These are phyloP conservation scores for Phorcus lineatus DNA, from an alignment of 2,888 invertebrate species.

Conservation along the genomic window DNA sequence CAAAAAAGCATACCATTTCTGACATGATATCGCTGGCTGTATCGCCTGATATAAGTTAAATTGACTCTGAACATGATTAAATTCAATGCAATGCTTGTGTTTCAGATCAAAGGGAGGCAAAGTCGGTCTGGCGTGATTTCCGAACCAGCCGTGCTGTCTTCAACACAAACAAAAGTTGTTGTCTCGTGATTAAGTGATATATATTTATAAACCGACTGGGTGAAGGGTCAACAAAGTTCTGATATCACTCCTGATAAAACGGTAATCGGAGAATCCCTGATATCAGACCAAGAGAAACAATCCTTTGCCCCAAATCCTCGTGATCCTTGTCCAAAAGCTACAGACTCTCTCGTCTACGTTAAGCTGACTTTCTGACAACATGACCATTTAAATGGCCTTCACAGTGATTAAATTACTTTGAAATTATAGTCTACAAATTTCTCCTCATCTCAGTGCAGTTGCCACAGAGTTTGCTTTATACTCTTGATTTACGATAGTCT, in stretches of 20 bases:
- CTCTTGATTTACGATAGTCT: conserved; percentile 14
- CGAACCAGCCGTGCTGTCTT: conserved; percentile 60
- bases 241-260: conserved; percentile 22
- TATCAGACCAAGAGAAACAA: conserved; percentile 1
- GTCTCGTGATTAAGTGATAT: conserved; percentile 22
- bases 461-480: neutral
- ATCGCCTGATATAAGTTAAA: conserved; percentile 24
- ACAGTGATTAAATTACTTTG: conserved; percentile 43
- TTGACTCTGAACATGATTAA: conserved; percentile 18
- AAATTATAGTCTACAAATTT: conserved; percentile 58
- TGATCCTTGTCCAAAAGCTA: neutral
- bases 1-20: neutral
- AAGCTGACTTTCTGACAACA: conserved; percentile 13
- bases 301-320: neutral
- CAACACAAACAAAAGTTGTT: conserved; percentile 49
- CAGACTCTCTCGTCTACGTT: neutral
- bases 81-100: conserved; percentile 14
- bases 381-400: conserved; percentile 23
- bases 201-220: conserved; percentile 21
- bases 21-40: neutral
- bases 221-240: conserved; percentile 20
- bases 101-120: neutral
- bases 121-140: conserved; percentile 1
- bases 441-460: conserved; percentile 36
- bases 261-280: conserved; percentile 17